A percentile compares a stretch with the other conserved stretches of the same genome.
Evolutionary conservation across 2,888 invertebrate species (phyloP).

Genomic region (Conistra vaccinii): DNA sequence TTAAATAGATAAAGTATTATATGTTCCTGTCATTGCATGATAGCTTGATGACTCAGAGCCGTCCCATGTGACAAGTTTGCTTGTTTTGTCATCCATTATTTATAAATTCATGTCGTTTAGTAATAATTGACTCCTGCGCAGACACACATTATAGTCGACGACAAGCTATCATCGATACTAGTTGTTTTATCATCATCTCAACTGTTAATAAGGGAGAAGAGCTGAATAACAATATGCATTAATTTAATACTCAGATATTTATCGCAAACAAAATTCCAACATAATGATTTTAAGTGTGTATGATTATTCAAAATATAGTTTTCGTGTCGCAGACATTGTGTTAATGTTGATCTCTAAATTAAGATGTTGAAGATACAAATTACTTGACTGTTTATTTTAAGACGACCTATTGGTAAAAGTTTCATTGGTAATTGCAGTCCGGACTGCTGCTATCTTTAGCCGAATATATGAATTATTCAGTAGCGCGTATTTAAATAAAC

Average conservation of each 20-base stretch:
- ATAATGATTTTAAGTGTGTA: constrained; percentile 51
- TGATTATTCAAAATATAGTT: constrained; percentile 54
- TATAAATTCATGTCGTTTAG: constrained; percentile 82
- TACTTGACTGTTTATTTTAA: constrained; percentile 35
- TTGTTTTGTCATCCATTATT: constrained; percentile 69
- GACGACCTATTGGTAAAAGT: constrained; percentile 28
- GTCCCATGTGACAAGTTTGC: constrained; percentile 50
- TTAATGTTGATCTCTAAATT: constrained; percentile 50
- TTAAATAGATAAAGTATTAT: constrained; percentile 34
- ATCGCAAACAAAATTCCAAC: constrained; percentile 55
- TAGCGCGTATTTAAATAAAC: constrained; percentile 40
- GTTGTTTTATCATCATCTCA: constrained; percentile 71
- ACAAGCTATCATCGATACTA: constrained; percentile 77
- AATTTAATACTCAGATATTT: constrained; percentile 54
- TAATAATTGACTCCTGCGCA: constrained; percentile 73
- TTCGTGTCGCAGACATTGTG: constrained; percentile 29
- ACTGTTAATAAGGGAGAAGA: constrained; percentile 59
- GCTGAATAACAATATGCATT: constrained; percentile 52
- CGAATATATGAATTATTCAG: constrained; percentile 51
- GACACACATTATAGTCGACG: constrained; percentile 69
- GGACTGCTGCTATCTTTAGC: constrained; percentile 44
- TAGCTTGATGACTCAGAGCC: constrained; percentile 54
- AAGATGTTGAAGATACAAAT: constrained; percentile 31
- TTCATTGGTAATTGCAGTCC: constrained; percentile 29
- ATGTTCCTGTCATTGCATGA: constrained; percentile 39